Evolutionary conservation across 2,797 vertebrate species (phyloP).

Genomic region (Eupleurogrammus muticus): DNA sequence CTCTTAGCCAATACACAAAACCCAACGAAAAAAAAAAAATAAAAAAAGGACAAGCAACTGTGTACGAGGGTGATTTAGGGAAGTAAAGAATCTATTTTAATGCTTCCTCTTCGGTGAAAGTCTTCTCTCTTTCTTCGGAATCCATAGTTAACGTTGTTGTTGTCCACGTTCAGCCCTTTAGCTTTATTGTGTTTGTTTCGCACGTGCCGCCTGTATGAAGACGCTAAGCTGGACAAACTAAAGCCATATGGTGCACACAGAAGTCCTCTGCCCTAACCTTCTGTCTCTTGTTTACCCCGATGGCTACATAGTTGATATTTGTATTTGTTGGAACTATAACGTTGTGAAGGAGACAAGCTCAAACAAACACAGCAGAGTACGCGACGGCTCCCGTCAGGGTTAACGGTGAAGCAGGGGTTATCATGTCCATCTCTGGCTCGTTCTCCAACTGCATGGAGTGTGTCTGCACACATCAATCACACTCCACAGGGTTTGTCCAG

Average conservation of each 20-base stretch:
- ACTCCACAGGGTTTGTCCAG: slow-evolving; percentile 43
- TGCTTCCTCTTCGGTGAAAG: slow-evolving; percentile 71
- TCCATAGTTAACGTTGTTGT: slow-evolving; percentile 19
- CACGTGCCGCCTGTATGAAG: slow-evolving; percentile 20
- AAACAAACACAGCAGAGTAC: slow-evolving; percentile 42
- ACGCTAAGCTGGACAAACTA: slow-evolving; percentile 42
- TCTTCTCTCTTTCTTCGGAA: slow-evolving; percentile 46
- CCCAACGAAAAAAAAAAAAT: slow-evolving; percentile 41
- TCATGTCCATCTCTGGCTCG: slow-evolving; percentile 62
- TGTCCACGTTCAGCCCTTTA: slow-evolving; percentile 7
- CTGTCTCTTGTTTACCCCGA: slow-evolving; percentile 47
- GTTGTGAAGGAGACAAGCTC: slow-evolving; percentile 20
- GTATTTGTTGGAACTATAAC: slow-evolving; percentile 38
- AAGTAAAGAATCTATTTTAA: slow-evolving; percentile 63
- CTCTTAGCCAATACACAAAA: slow-evolving; percentile 46
- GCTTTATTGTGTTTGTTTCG: slow-evolving; percentile 1
- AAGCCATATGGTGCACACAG: slow-evolving; percentile 40
- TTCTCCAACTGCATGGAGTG: slow-evolving; percentile 54
- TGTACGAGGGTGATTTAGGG: slow-evolving; percentile 34
- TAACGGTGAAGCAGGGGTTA: slow-evolving; percentile 57
- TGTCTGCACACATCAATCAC: slow-evolving; percentile 60
- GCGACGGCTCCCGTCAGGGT: slow-evolving; percentile 25
- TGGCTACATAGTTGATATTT: slow-evolving; percentile 27
- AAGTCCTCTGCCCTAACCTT: slow-evolving; percentile 40
- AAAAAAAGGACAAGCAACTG: slow-evolving; percentile 46